A percentile compares a stretch with the other conserved stretches of the same genome.
These are phyloP conservation scores for Drosophila baimaii DNA, from an alignment of 1,140 invertebrate genomes.

Conservation along the genomic window DNA sequence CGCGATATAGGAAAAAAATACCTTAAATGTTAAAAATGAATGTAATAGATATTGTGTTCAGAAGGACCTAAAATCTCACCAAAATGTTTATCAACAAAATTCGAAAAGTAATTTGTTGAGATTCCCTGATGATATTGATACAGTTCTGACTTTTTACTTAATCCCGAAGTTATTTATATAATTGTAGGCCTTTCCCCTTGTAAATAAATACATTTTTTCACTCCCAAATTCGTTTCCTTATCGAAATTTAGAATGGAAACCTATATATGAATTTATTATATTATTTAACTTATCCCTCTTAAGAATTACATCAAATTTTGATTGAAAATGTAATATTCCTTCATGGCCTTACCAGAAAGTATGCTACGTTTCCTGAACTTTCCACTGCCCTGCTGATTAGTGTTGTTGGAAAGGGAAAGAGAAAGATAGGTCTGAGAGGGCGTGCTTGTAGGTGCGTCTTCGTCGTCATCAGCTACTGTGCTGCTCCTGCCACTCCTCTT, in stretches of 20 bases:
- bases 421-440: slow-evolving; percentile 29
- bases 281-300: too few relatives aligned
- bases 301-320: background rate
- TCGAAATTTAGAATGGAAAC: background rate
- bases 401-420: slow-evolving; percentile 25
- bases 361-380: slow-evolving; percentile 11
- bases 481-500: slow-evolving; percentile 18
- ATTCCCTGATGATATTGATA: background rate
- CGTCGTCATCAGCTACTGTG: slow-evolving; percentile 54
- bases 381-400: slow-evolving; percentile 28
- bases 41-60: background rate
- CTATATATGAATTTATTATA: background rate
- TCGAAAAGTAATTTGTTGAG: background rate
- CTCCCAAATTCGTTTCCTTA: background rate
- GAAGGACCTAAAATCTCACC: background rate
- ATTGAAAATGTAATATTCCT: background rate
- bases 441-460: slow-evolving; percentile 45
- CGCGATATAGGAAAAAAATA: too few relatives aligned
- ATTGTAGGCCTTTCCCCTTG: too few relatives aligned
- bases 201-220: too few relatives aligned
- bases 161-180: too few relatives aligned
- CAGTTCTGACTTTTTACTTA: background rate
- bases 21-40: too few relatives aligned
- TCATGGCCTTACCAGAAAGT: slow-evolving; percentile 15
- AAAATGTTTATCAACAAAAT: background rate